Evolutionary conservation across 2,888 invertebrate genomes (phyloP), one percentile per base, ranked within the genome.

Genomic region (Apamea monoglypha): DNA sequence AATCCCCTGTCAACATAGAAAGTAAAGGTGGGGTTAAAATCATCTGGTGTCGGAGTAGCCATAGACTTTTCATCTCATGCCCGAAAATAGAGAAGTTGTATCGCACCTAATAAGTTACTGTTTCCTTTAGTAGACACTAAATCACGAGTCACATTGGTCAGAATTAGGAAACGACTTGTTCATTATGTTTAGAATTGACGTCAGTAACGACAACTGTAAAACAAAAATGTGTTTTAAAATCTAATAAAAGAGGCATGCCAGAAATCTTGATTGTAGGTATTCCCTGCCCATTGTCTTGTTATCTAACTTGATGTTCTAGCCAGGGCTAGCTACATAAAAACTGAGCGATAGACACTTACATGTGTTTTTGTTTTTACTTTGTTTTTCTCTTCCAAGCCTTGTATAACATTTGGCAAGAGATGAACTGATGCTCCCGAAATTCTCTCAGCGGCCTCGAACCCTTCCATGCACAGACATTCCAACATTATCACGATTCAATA

Each of bases 401-500:
- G 86, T 81, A 86, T 78, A 85, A 76, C 74, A 78, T 82, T 87
- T 88, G 76, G 77, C 77, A 85, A 81, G 78, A 78, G 59, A 44
- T 73, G 53, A 73, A 47, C 56, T 76, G 76, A 50, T 77, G 77
- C 76, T 81, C 80, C 61, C 36, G 56, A 76, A 73, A 76, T 79
- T 74, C 68, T 77, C 66, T 32, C 56, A 36, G 47, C 56, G 75
- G 76, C 76, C 79, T 80, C 77, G 36, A 80, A 78, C 73, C 67
- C 78, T 80, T 56, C 76, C 71, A 63, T 84, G 50, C 74, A 72
- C 74, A 85, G 56, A 69, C 80, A 89, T 88, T 85, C 87, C 83
- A 77, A 75, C 84, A 89, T 88, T 87, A 89, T 87, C 88, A 84
- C 70, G 56, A 74, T 75, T 77, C 84, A 85, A 84, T 88, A 81